Evolutionary conservation across 2,797 vertebrate species (phyloP), one percentile per base, ranked within the genome.

Genomic region (Microctenopoma stevenorrisi): DNA sequence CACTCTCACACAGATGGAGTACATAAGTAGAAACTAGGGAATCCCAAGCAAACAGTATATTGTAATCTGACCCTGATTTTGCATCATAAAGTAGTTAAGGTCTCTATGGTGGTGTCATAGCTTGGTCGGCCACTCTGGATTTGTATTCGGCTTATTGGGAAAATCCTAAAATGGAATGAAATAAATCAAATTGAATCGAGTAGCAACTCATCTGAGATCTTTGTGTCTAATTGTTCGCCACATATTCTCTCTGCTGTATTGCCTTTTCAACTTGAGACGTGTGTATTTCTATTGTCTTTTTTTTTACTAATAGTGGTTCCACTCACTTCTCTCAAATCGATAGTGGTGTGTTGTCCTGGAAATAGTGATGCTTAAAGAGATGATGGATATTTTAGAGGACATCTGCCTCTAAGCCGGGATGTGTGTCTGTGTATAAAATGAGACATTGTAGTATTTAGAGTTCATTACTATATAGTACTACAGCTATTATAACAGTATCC

Each of bases 331-430:
- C 81, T 68, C 56, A 63, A 87, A 90, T 85, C 76, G 68, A 82
- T 87, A 83, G n/a, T 22, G 52, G 50, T 53, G 55, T 78, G 77
- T 71, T 70, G 74, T 80, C 64, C 80, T 80, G 78, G 74, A 88
- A 90, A 86, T 77, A 64, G 63, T 79, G 76, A 77, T 79, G 70
- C 69, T 64, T 38, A 42, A 56, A 56, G 22, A 75, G 62, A 80
- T 48, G 47, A 25, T 42, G 55, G 68, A 69, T 61, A 74, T 74
- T 62, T 67, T 55, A 81, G 68, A 68, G 40, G 67, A 37, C 64
- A 58, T 69, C 18, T 52, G 62, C 49, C 28, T n/a, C 58, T 37
- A 55, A 68, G 65, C 25, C 44, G 38, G 12, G 71, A 53, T 35
- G 15, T 74, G 30, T 15, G 18, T 64, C 7, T 51, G 26, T 30